A percentile compares a stretch with the other conserved stretches of the same genome.
phyloP scores from a whole-genome alignment of 1,140 invertebrate species.

The Dryas iulia region DNA sequence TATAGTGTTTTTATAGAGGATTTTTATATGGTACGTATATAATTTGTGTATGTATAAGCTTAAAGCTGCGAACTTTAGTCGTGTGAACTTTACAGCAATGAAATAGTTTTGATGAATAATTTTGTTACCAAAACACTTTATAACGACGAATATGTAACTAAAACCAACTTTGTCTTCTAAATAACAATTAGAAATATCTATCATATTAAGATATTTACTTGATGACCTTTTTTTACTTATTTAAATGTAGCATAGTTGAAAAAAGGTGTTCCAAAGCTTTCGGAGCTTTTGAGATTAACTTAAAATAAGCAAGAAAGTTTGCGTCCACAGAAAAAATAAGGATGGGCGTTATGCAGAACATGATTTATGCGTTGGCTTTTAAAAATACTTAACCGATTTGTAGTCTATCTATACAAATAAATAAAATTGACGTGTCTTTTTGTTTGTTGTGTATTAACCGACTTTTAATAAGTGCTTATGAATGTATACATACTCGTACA shows the following conservation, averaged over 20 bases:
- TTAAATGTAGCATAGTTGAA: not conserved
- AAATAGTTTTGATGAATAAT: slow-evolving; percentile 6
- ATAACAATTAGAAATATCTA: too few species aligned
- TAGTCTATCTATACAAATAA: too few species aligned
- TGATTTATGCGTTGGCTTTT: not conserved
- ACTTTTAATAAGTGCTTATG: too few species aligned
- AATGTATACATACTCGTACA: too few species aligned
- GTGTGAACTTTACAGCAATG: not conserved
- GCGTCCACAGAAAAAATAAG: slow-evolving; percentile 38
- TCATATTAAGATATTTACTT: too few species aligned
- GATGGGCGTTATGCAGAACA: slow-evolving; percentile 19
- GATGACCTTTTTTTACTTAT: too few species aligned
- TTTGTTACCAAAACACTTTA: not conserved
- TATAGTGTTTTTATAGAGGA: not conserved
- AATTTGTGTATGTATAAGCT: not conserved
- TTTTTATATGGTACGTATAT: slow-evolving; percentile 3
- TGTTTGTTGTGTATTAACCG: too few species aligned
- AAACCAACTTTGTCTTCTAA: too few species aligned
- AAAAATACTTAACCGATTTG: not conserved
- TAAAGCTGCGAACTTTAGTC: not conserved
- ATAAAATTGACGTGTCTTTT: too few species aligned
- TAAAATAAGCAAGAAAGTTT: slow-evolving; percentile 20
- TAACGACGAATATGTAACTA: too few species aligned
- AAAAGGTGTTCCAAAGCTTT: not conserved
- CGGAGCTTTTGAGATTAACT: not conserved